Evolutionary conservation across 2,888 invertebrate species (phyloP).

Genomic region (Drosophila ustulata): DNA sequence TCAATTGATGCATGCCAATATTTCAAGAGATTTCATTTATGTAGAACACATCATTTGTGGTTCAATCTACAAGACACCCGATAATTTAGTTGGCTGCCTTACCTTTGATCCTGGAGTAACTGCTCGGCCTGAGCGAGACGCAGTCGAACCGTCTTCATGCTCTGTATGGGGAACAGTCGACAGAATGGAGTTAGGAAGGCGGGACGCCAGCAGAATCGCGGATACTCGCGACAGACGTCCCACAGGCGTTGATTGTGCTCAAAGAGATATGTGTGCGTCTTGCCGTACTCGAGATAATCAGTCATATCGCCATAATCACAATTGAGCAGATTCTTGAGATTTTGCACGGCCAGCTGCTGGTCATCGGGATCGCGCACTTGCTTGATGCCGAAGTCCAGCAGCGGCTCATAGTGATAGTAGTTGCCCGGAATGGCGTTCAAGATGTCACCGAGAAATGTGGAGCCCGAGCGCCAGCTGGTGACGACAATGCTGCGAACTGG

Average conservation of each 20-base stretch:
- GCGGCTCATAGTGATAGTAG: conserved; percentile 96
- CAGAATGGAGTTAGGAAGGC: conserved; percentile 92
- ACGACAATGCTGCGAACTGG: conserved; percentile 92
- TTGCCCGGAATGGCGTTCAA: conserved; percentile 93
- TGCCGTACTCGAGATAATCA: conserved; percentile 92
- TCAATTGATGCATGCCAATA: background rate
- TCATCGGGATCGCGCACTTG: conserved; percentile 92
- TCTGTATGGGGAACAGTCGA: conserved; percentile 94
- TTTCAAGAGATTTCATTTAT: too few species aligned
- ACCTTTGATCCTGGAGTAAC: conserved; percentile 90
- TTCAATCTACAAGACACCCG: too few species aligned
- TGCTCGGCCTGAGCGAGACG: conserved; percentile 90
- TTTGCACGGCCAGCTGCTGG: conserved; percentile 88
- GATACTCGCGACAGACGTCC: conserved; percentile 90
- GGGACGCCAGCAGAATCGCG: conserved; percentile 89
- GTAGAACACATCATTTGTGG: background rate
- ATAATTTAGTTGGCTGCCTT: conserved; percentile 76
- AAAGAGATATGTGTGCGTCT: conserved; percentile 91
- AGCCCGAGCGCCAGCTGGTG: conserved; percentile 96
- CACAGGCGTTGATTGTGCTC: conserved; percentile 94
- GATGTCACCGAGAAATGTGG: conserved; percentile 95
- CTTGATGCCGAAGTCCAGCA: conserved; percentile 92
- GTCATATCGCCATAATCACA: conserved; percentile 91
- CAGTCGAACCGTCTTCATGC: conserved; percentile 94
- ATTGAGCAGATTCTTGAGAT: conserved; percentile 90